phyloP scores from a whole-genome alignment of 2,888 invertebrate genomes.

The Lochmaea crataegi region DNA sequence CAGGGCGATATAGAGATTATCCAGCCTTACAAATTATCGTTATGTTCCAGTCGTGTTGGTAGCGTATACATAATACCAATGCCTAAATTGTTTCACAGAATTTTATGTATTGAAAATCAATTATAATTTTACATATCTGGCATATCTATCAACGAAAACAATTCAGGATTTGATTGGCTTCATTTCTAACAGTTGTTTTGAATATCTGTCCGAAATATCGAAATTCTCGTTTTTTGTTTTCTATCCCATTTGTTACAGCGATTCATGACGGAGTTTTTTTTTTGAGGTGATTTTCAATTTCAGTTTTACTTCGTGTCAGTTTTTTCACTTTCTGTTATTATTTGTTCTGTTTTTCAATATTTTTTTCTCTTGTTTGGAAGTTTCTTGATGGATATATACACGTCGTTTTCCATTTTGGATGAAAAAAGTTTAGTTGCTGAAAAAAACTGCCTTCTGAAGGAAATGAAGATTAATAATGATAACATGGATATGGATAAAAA shows the following conservation, averaged over 20 bases:
- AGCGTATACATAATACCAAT: background rate
- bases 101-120: slow-evolving; percentile 31
- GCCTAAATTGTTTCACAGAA: background rate
- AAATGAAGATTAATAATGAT: too few relatives aligned
- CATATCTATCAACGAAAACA: slow-evolving; percentile 33
- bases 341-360: too few relatives aligned
- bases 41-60: background rate
- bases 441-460: too few relatives aligned
- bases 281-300: slow-evolving; percentile 28
- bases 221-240: slow-evolving; percentile 23
- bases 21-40: too few relatives aligned
- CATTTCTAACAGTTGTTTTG: slow-evolving; percentile 34
- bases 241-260: slow-evolving; percentile 24
- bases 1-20: too few relatives aligned
- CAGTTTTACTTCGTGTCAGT: background rate
- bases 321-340: background rate
- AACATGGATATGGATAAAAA: too few relatives aligned
- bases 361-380: background rate
- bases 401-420: too few relatives aligned
- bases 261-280: slow-evolving; percentile 21
- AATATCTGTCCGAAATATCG: slow-evolving; percentile 32
- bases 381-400: too few relatives aligned
- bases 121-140: slow-evolving; percentile 34
- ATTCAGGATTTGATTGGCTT: slow-evolving; percentile 37
- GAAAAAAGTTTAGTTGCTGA: too few relatives aligned